Conservation (phyloP, 2,888 invertebrate species). For the Hydriomena furcata region DNA sequence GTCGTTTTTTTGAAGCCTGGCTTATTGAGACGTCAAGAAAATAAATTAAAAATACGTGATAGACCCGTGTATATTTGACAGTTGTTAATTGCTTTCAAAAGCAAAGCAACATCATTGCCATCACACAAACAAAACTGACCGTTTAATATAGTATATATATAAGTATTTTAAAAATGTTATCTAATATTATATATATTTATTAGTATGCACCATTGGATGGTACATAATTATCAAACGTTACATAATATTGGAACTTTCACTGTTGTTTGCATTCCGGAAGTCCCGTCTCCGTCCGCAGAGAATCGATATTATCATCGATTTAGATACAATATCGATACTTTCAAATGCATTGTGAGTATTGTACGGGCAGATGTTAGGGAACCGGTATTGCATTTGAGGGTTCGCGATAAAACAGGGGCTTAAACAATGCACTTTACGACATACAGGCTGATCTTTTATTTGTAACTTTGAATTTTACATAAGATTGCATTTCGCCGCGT, state of each 20-base stretch:
- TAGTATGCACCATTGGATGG: conserved; percentile 8
- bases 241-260: conserved; percentile 53
- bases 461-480: too few relatives aligned
- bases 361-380: conserved; percentile 68
- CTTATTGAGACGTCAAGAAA: too few relatives aligned
- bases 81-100: too few relatives aligned
- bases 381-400: conserved; percentile 60
- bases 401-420: conserved; percentile 39
- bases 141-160: too few relatives aligned
- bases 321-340: conserved; percentile 37
- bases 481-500: too few relatives aligned
- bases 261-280: conserved; percentile 48
- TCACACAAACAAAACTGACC: neutral
- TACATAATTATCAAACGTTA: conserved; percentile 36
- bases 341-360: conserved; percentile 34
- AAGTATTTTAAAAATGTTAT: neutral
- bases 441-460: conserved; percentile 44
- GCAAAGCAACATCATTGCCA: too few relatives aligned
- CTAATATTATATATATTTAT: conserved; percentile 5
- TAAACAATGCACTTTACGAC: conserved; percentile 32
- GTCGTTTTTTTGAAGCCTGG: too few relatives aligned
- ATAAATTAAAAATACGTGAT: too few relatives aligned
- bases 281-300: conserved; percentile 38
- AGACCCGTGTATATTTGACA: too few relatives aligned
- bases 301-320: conserved; percentile 34